A percentile compares a stretch with the other conserved stretches of the same genome.
Conservation (phyloP, 1,140 invertebrate genomes). For the Brachionus asplanchnoidis region DNA sequence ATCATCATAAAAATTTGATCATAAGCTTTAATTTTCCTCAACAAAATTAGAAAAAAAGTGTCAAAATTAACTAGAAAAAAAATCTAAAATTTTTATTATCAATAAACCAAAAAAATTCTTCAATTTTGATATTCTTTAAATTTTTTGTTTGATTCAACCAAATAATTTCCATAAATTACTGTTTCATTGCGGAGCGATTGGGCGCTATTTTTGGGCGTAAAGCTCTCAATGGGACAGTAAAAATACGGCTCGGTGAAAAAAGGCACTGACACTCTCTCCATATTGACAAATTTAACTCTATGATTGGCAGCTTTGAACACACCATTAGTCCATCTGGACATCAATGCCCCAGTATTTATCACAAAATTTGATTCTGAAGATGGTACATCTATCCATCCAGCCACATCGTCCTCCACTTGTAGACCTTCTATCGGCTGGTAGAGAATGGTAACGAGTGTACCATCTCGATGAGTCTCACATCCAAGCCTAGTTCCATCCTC, state of each 20-base stretch:
- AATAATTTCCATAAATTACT: not conserved
- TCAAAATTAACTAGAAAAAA: too few relatives aligned
- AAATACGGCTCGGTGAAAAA: not conserved
- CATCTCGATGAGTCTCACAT: not conserved
- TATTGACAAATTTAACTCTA: slow-evolving; percentile 17
- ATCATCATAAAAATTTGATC: too few relatives aligned
- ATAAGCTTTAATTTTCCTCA: too few relatives aligned
- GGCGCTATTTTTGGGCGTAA: not conserved
- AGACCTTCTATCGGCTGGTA: not conserved
- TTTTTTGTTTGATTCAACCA: not conserved
- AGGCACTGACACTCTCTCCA: not conserved
- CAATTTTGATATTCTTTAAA: slow-evolving; percentile 14
- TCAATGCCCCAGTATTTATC: not conserved
- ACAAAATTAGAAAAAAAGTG: not conserved
- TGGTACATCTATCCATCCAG: not conserved
- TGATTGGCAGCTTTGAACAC: not conserved
- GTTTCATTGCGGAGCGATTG: not conserved
- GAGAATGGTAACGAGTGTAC: not conserved
- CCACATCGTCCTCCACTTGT: not conserved
- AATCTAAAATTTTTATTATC: too few relatives aligned
- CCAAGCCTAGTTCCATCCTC: not conserved
- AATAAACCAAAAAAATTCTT: not conserved
- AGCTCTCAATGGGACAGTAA: not conserved
- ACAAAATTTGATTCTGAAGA: not conserved
- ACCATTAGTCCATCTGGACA: slow-evolving; percentile 1